Evolutionary conservation across 2,888 invertebrate genomes (phyloP).

Genomic region (Ypsolopha scabrella): DNA sequence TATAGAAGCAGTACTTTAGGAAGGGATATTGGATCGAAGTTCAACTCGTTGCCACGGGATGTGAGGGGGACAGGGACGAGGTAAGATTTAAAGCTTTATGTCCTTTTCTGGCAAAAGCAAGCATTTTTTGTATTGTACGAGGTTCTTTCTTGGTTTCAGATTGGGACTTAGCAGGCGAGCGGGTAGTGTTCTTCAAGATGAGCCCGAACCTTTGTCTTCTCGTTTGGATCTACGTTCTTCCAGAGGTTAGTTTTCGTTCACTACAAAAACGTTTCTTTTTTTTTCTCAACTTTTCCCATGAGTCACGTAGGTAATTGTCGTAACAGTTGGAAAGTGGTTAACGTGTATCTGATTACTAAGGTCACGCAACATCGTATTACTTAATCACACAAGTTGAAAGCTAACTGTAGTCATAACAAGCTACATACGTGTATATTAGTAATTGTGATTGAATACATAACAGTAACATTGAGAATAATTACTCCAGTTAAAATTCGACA

Average conservation of each 20-base stretch:
- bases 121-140: background rate
- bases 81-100: constrained; percentile 28
- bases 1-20: constrained; percentile 64
- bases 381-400: no score
- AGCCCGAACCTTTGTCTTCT: constrained; percentile 59
- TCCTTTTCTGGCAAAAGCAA: background rate
- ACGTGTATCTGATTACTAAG: no score
- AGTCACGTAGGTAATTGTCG: no score
- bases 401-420: no score
- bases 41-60: constrained; percentile 80
- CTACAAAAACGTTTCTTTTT: background rate
- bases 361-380: no score
- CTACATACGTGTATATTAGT: no score
- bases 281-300: no score
- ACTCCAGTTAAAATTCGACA: no score
- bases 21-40: constrained; percentile 74
- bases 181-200: constrained; percentile 58
- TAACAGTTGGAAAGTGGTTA: no score
- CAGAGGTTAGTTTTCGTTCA: constrained; percentile 36
- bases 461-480: no score
- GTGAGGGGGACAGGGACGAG: constrained; percentile 71
- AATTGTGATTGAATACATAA: no score
- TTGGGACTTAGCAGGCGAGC: constrained; percentile 49
- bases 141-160: constrained; percentile 18
- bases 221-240: constrained; percentile 63